Evolutionary conservation across 2,888 invertebrate species (phyloP).

Genomic region (Tetragonula carbonaria): DNA sequence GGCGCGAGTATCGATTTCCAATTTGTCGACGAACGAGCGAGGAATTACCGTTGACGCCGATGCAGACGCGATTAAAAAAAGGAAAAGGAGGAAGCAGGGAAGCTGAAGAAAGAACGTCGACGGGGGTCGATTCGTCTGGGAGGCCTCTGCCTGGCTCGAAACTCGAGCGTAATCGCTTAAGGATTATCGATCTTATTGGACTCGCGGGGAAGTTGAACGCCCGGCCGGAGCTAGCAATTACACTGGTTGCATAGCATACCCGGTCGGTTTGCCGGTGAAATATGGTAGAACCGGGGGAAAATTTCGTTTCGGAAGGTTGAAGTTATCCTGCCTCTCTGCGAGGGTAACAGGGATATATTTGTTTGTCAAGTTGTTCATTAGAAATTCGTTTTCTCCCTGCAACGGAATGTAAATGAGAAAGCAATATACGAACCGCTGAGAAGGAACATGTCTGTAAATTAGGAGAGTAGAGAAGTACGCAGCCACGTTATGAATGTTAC

Average conservation of each 20-base stretch:
- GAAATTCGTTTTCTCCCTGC: background rate
- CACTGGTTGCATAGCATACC: background rate
- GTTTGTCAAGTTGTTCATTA: background rate
- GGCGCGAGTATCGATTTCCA: constrained; percentile 63
- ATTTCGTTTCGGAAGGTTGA: background rate
- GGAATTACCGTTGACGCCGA: constrained; percentile 56
- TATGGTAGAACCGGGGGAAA: background rate
- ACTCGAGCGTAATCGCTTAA: constrained; percentile 40
- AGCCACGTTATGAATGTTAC: background rate
- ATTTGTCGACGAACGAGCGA: constrained; percentile 61
- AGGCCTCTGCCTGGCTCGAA: background rate
- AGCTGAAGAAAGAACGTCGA: background rate
- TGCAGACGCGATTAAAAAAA: constrained; percentile 45
- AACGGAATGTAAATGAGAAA: background rate
- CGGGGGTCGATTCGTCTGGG: constrained; percentile 16
- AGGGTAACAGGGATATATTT: background rate
- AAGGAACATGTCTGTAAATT: background rate
- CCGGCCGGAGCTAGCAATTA: constrained; percentile 8
- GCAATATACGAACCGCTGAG: background rate
- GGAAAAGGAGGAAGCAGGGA: background rate
- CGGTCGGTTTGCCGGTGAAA: background rate
- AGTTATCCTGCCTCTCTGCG: background rate
- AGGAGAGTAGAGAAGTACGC: background rate
- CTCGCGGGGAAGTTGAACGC: constrained; percentile 20
- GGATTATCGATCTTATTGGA: constrained; percentile 43